phyloP scores from a whole-genome alignment of 2,888 invertebrate genomes.

The Lithophane socia region DNA sequence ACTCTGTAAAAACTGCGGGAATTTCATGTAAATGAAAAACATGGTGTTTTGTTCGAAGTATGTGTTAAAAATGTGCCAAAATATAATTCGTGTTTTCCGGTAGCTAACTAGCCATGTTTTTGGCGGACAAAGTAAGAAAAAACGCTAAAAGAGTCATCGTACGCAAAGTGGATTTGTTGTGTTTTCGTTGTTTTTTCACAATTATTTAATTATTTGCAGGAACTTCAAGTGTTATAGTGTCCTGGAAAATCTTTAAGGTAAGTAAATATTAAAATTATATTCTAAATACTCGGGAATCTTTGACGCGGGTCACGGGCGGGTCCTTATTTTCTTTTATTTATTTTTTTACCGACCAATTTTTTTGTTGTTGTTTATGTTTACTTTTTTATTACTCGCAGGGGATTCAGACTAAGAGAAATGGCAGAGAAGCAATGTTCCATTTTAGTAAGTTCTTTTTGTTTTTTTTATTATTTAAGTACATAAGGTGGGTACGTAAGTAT shows the following conservation, averaged over 20 bases:
- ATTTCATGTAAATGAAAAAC: slow-evolving; percentile 42
- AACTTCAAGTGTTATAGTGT: slow-evolving; percentile 36
- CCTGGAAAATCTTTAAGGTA: slow-evolving; percentile 37
- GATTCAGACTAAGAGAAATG: slow-evolving; percentile 40
- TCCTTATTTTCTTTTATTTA: neutral
- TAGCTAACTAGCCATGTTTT: slow-evolving; percentile 53
- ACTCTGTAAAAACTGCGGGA: slow-evolving; percentile 47
- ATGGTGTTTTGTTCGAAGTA: slow-evolving; percentile 56
- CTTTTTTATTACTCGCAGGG: slow-evolving; percentile 43
- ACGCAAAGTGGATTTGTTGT: slow-evolving; percentile 35
- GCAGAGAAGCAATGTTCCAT: slow-evolving; percentile 26
- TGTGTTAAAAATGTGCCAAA: slow-evolving; percentile 43
- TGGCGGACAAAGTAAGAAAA: slow-evolving; percentile 54
- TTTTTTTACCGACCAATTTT: neutral
- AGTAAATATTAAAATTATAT: slow-evolving; percentile 4
- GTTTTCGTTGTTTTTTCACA: slow-evolving; percentile 32
- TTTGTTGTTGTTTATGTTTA: slow-evolving; percentile 39
- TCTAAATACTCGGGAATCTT: neutral
- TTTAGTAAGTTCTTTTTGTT: slow-evolving; percentile 48
- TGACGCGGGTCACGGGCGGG: slow-evolving; percentile 3
- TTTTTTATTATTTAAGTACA: neutral
- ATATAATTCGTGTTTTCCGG: slow-evolving; percentile 39
- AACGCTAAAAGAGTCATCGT: slow-evolving; percentile 1
- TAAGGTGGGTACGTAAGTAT: neutral
- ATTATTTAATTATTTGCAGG: slow-evolving; percentile 45